A percentile compares a stretch with the other conserved stretches of the same genome.
Evolutionary conservation across 2,113 vertebrate genomes (phyloP).

Genomic region (Desmodus rotundus): DNA sequence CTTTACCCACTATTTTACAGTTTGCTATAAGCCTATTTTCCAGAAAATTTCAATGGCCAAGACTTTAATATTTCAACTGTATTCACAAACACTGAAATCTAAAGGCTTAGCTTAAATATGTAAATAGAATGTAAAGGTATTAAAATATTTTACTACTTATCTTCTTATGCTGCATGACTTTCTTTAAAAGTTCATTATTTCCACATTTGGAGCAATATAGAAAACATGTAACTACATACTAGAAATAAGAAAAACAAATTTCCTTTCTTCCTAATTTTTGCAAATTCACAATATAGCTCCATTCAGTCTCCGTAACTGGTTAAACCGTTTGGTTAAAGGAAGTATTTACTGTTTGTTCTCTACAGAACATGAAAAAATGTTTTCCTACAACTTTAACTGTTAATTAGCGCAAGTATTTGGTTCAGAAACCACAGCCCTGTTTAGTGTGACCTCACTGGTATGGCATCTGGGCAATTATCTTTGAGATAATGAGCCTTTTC

Average conservation of each 20-base stretch:
- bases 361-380: conserved; percentile 54
- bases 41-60: background rate
- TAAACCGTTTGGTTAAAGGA: conserved; percentile 22
- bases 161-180: too few relatives aligned
- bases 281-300: background rate
- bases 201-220: background rate
- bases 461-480: conserved; percentile 82
- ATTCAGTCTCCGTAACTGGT: background rate
- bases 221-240: background rate
- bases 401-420: conserved; percentile 74
- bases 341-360: background rate
- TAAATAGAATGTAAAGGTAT: background rate
- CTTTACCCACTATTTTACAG: background rate
- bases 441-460: conserved; percentile 75
- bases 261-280: background rate
- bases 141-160: background rate
- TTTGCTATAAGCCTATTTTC: background rate
- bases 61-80: background rate
- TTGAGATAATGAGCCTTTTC: conserved; percentile 81
- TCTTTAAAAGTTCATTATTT: too few relatives aligned
- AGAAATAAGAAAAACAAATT: background rate
- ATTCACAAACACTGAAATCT: background rate
- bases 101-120: background rate
- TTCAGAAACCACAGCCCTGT: conserved; percentile 67
- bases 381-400: conserved; percentile 64